A percentile compares a stretch with the other conserved stretches of the same genome.
Evolutionary conservation across 2,888 invertebrate genomes (phyloP).

Genomic region (Andrena praecox): DNA sequence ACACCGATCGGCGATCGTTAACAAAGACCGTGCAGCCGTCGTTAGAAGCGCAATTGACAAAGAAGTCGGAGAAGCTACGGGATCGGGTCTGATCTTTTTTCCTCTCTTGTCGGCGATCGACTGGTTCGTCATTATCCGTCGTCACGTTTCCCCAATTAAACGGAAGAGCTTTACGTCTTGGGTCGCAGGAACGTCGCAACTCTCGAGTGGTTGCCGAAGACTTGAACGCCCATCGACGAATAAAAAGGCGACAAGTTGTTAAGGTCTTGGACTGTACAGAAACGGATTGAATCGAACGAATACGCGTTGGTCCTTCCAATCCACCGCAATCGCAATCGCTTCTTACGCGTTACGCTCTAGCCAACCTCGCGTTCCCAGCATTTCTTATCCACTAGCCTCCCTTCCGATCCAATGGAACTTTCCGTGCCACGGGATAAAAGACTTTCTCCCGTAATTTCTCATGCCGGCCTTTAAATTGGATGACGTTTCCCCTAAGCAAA

Average conservation of each 20-base stretch:
- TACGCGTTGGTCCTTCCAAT: neutral
- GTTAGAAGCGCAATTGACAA: constrained; percentile 35
- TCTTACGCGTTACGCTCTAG: constrained; percentile 27
- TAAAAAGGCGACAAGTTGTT: constrained; percentile 40
- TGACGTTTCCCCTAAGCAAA: constrained; percentile 34
- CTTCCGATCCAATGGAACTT: constrained; percentile 21
- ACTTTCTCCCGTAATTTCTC: constrained; percentile 33
- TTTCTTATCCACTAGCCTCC: constrained; percentile 9
- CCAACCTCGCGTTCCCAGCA: constrained; percentile 30
- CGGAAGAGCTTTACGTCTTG: constrained; percentile 55
- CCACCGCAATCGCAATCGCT: constrained; percentile 3
- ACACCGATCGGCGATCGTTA: constrained; percentile 47
- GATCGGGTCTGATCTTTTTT: constrained; percentile 12
- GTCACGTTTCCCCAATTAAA: constrained; percentile 73
- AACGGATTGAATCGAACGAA: neutral
- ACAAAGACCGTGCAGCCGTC: constrained; percentile 15
- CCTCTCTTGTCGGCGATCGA: constrained; percentile 47
- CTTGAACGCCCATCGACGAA: constrained; percentile 11
- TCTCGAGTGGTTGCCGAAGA: constrained; percentile 37
- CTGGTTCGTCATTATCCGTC: constrained; percentile 67
- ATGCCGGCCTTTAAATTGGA: constrained; percentile 37
- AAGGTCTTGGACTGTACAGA: constrained; percentile 6
- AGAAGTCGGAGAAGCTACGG: constrained; percentile 9
- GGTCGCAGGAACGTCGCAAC: constrained; percentile 48
- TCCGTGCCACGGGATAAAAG: constrained; percentile 15